Evolutionary conservation across 2,888 invertebrate genomes (phyloP).

Genomic region (Anoplius nigerrimus): DNA sequence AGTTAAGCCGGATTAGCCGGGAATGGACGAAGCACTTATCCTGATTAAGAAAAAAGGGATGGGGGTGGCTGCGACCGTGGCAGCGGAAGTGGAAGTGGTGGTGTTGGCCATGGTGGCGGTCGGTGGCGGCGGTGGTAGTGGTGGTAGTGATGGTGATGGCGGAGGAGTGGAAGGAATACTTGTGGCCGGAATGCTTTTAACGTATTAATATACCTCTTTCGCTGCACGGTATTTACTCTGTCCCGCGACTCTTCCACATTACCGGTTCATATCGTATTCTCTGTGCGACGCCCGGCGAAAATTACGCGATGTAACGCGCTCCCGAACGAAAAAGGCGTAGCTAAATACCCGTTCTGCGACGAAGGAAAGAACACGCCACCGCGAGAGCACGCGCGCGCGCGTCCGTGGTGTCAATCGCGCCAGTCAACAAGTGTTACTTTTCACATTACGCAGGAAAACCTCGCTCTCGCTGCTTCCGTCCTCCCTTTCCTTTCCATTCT

Average conservation of each 20-base stretch:
- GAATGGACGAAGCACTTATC: conserved; percentile 44
- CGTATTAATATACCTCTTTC: conserved; percentile 32
- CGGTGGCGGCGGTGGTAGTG: too few relatives aligned
- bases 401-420: too few relatives aligned
- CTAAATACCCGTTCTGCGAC: too few relatives aligned
- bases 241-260: conserved; percentile 22
- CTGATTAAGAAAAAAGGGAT: conserved; percentile 42
- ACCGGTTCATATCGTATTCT: too few relatives aligned
- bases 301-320: too few relatives aligned
- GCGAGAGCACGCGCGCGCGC: too few relatives aligned
- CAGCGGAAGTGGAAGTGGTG: not conserved
- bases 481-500: not conserved
- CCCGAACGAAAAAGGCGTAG: too few relatives aligned
- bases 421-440: too few relatives aligned
- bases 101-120: too few relatives aligned
- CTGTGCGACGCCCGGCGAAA: too few relatives aligned
- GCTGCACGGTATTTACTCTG: conserved; percentile 20
- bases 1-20: conserved; percentile 8
- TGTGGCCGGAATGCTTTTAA: conserved; percentile 45
- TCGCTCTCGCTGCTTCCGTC: not conserved
- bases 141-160: too few relatives aligned
- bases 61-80: not conserved
- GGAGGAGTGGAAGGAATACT: conserved; percentile 16
- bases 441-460: too few relatives aligned
- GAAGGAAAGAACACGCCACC: not conserved